Base-by-base conservation (phyloP, 2,797 vertebrate species). In the Mormyrus hasselquistii region DNA sequence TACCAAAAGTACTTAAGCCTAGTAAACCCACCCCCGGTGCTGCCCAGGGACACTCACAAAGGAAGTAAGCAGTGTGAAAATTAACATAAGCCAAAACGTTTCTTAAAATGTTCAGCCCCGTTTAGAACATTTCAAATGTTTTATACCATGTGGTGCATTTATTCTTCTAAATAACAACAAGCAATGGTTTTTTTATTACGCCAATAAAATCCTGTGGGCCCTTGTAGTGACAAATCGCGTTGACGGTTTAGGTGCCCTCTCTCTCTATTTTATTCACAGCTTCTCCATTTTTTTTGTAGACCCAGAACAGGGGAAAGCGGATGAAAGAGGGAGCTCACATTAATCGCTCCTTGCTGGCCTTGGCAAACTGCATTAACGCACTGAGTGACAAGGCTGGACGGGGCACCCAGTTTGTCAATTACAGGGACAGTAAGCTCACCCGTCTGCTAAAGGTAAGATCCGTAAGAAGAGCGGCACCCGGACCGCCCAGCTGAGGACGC, bases 261-360 rank as follows among this genome's bases (percentile, higher is more conserved):
- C 19, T 50, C 44, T 84, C 14, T 22, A n/a, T 79, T 79, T 79
- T 79, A 47, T 79, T 84, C 82, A 52, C 16, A n/a, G 16, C 4
- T 57, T 57, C 25, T 34, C 50, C 19, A 0, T 34, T 7, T 0
- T 1, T 59, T 87, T 50, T 22, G 19, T 88, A 96, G 95, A 94
- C 94, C 9, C 93, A 92, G 91, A 95, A 94, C 90, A 44, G 0
- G 0, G 94, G 95, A 89, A 93, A 93, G 79, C 92, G 93, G 83
- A 93, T 93, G 59, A 91, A 93, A 79, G 94, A 94, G 79, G 93
- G 94, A 41, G 94, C 93, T 3, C 93, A 93, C 86, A 94, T 94
- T 90, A 94, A 94, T 44, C 82, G 19, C 50, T 94, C 91, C 0
- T 91, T 93, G 53, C 89, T 94, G 41, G 93, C 93, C 50, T 89